Evolutionary conservation across 2,888 invertebrate genomes (phyloP), one percentile per base, ranked within the genome.

Genomic region (Poecilus cupreus): DNA sequence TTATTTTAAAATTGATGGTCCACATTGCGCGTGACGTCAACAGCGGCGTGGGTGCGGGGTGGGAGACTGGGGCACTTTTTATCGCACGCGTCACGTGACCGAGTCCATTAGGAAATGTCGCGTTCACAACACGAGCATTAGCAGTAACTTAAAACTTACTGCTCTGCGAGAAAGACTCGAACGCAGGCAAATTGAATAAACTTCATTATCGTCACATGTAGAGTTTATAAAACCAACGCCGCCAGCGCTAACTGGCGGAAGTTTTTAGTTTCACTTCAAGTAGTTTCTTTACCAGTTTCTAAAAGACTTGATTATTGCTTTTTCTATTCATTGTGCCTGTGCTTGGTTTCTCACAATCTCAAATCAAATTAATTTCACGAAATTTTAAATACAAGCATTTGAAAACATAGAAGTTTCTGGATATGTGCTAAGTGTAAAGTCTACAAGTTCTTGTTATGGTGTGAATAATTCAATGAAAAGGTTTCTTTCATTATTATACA

Each of bases 61-160:
- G 32, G 32, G 22, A 3, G 54, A n/a, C 5, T 54, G 37, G 57
- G 43, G 74, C 11, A 46, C 20, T 64, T 79, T 78, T 79, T 79
- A 79, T 79, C 79, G 46, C 49, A 49, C 79, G 37, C 64, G 68
- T 72, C 80, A 80, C 80, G 80, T 80, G 80, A 80, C 43, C 54
- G 18, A 37, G 26, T 54, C 80, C 80, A 80, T 80, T 80, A 80
- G 80, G 80, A 80, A 57, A 80, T 80, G 70, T 70, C 70, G 68
- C 57, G 68, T 72, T 80, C 43, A 37, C 72, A 57, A 80, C 72
- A 39, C 54, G 54, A 54, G 72, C 80, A 80, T 80, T 80, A 80
- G 43, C 80, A 51, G 39, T 80, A 80, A 80, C 80, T 72, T 80
- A 57, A 79, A 75, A 75, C 75, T 43, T 43, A 26, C 46, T 72